phyloP scores from a whole-genome alignment of 2,888 invertebrate species.

The Epinotia nisella region DNA sequence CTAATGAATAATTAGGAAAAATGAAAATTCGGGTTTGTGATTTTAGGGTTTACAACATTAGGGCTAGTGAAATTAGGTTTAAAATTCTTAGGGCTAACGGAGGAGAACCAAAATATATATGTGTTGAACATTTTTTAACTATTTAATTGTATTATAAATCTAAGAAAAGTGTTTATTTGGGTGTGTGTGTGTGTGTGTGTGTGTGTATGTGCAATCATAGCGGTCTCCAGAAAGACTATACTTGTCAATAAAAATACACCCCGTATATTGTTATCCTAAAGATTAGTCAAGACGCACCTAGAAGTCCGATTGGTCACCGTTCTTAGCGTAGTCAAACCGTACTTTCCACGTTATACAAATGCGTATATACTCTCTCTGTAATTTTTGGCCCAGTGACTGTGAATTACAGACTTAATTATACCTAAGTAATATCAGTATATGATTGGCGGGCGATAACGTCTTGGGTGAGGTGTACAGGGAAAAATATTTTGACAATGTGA shows the following conservation, averaged over 20 bases:
- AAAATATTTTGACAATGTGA: conserved; percentile 36
- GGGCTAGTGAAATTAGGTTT: no score
- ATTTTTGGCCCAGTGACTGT: background rate
- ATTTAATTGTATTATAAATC: no score
- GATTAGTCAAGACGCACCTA: conserved; percentile 41
- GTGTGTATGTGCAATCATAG: no score
- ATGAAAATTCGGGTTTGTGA: no score
- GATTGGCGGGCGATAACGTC: background rate
- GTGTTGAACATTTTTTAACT: no score
- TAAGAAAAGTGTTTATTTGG: no score
- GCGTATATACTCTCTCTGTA: background rate
- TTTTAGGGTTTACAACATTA: no score
- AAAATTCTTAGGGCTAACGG: no score
- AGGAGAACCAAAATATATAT: no score
- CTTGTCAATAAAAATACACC: conserved; percentile 4
- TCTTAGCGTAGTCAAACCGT: conserved; percentile 20
- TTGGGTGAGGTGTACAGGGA: conserved; percentile 1
- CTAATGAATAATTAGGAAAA: no score
- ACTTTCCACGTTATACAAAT: conserved; percentile 1
- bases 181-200: no score
- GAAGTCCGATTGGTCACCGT: conserved; percentile 22
- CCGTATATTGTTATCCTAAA: conserved; percentile 35
- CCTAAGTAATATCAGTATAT: background rate
- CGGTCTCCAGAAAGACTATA: background rate
- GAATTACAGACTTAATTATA: background rate